These are phyloP conservation scores for Scopus umbretta DNA, from an alignment of 2,113 vertebrate genomes.

Conservation along the genomic window DNA sequence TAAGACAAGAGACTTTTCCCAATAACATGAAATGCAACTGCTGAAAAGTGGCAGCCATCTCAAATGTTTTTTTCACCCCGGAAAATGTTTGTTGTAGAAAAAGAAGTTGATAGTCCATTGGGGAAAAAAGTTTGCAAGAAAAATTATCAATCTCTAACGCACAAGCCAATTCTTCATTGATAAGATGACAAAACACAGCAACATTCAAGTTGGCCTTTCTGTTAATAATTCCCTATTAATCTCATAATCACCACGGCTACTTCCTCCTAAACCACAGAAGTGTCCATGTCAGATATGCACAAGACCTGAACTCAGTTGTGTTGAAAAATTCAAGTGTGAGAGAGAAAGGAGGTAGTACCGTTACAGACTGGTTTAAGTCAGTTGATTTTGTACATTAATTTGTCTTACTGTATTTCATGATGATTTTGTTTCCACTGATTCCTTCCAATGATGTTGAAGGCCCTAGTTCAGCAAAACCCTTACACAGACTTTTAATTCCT, in stretches of 20 bases:
- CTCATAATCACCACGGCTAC: neutral
- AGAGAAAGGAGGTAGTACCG: neutral
- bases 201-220: neutral
- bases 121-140: neutral
- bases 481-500: neutral
- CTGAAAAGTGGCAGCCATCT: neutral
- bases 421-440: neutral
- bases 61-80: neutral
- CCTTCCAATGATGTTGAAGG: neutral
- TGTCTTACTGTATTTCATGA: neutral
- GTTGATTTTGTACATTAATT: neutral
- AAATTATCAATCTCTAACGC: neutral
- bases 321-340: neutral
- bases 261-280: neutral
- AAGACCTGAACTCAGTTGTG: neutral
- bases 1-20: neutral
- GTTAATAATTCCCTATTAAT: neutral
- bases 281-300: neutral
- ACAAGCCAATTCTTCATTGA: neutral
- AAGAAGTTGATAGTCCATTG: neutral
- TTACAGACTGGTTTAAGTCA: neutral
- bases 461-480: neutral
- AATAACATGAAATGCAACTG: neutral
- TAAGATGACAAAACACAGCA: neutral
- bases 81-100: neutral